Evolutionary conservation across 92 coral and sea anemone species (phyloP).

Genomic region (Phymanthus crucifer): DNA sequence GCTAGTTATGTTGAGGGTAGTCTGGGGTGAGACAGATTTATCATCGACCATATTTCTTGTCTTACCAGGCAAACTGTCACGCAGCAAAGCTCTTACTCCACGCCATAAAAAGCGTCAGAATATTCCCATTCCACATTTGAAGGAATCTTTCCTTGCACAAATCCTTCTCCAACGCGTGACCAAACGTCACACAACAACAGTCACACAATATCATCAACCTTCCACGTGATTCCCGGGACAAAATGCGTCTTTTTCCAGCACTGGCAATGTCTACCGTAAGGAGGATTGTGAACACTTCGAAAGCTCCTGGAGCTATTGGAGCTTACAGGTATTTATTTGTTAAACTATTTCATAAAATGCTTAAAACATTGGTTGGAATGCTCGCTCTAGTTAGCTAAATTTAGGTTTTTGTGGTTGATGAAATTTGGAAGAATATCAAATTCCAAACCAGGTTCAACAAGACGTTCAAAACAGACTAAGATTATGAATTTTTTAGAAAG

Average conservation of each 20-base stretch:
- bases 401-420: background rate
- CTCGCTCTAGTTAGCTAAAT: background rate
- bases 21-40: background rate
- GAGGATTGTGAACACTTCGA: slow-evolving; percentile 72
- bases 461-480: no score
- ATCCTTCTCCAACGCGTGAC: background rate
- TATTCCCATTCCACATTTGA: background rate
- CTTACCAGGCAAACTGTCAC: no score
- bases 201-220: background rate
- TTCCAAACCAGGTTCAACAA: no score
- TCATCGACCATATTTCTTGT: no score
- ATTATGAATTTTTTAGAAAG: no score
- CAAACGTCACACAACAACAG: background rate
- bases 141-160: background rate
- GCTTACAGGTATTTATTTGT: slow-evolving; percentile 73
- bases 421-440: background rate
- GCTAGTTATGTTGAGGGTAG: background rate
- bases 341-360: background rate
- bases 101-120: background rate
- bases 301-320: slow-evolving; percentile 93
- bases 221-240: background rate
- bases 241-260: slow-evolving; percentile 38
- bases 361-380: background rate
- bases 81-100: background rate
- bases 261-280: slow-evolving; percentile 66